Base-by-base conservation (phyloP, 2,797 vertebrate genomes). In the Anas bahamensis region DNA sequence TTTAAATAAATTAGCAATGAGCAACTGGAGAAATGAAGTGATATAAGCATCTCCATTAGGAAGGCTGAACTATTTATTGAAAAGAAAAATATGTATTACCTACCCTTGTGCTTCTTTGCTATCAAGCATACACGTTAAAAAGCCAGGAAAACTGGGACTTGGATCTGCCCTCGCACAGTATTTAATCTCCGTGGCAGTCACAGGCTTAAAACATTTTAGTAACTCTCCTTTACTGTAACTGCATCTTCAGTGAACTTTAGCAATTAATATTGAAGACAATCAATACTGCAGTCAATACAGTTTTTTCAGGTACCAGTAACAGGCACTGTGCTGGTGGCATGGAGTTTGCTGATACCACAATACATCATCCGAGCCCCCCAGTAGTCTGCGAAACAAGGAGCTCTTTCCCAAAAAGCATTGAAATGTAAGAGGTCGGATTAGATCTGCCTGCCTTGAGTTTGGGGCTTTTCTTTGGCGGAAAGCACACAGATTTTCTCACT, bases 241-340 rank as follows among this genome's bases (percentile, higher is more conserved):
- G 26, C 74, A 83, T 61, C 68, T 79, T 77, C 41, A 26, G 61
- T 17, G 48, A 82, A 77, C 22, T 26, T 26, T 60, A 88, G 37
- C 71, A 77, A 92, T 88, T 92, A 77, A 64, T 82, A 85, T 17
- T 68, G 68, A 8, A 55, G 68, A 17, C 41, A 68, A 84, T 86
- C 59, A 23, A 84, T 79, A 26, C 12, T 29, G 52, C 56, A 76
- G 46, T 31, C 60, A 59, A 6, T 33, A n/a, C 12, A 11, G 12
- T 16, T 57, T 65, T 89, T 89, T 82, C 73, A 68, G 66, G 63
- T 39, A 23, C 56, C 56, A 50, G 8, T 63, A 78, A 39, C 3
- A 57, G 19, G 6, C n/a, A 9, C 12, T 79, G 35, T 77, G 39
- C 17, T 37, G 48, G 39, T 56, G 63, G 37, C 37, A 28, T 6